A percentile compares a stretch with the other conserved stretches of the same genome.
Evolutionary conservation across 2,888 invertebrate genomes (phyloP).

Genomic region (Frankliniella intonsa): DNA sequence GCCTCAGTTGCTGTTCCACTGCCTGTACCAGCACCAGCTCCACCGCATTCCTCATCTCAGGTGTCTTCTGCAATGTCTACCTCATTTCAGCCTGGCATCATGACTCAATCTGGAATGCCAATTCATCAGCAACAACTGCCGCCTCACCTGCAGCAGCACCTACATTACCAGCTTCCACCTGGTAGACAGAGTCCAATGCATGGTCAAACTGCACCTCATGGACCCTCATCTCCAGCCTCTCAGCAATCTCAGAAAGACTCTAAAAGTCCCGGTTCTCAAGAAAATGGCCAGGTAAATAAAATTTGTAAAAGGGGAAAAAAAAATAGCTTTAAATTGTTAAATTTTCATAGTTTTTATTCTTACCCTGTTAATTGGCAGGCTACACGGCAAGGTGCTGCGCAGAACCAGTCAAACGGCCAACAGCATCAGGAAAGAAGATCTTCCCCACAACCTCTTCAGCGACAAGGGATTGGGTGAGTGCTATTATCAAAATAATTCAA

Average conservation of each 20-base stretch:
- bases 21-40: background rate
- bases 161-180: background rate
- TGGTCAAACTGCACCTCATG: slow-evolving; percentile 8
- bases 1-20: background rate
- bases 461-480: slow-evolving; percentile 11
- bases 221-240: background rate
- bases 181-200: background rate
- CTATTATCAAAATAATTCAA: background rate
- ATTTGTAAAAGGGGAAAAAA: background rate
- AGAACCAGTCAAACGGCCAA: background rate
- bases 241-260: background rate
- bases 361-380: background rate
- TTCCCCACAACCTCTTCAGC: background rate
- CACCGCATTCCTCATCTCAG: background rate
- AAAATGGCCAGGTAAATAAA: background rate
- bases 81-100: background rate
- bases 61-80: background rate
- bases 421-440: background rate
- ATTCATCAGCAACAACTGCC: background rate
- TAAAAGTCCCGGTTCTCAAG: background rate
- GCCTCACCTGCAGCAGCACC: background rate
- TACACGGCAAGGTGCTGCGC: background rate
- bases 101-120: background rate
- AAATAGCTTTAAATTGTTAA: background rate
- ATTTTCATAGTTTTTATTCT: background rate